Base-by-base conservation (phyloP, 2,888 invertebrate species). In the Athripsodes cinereus region DNA sequence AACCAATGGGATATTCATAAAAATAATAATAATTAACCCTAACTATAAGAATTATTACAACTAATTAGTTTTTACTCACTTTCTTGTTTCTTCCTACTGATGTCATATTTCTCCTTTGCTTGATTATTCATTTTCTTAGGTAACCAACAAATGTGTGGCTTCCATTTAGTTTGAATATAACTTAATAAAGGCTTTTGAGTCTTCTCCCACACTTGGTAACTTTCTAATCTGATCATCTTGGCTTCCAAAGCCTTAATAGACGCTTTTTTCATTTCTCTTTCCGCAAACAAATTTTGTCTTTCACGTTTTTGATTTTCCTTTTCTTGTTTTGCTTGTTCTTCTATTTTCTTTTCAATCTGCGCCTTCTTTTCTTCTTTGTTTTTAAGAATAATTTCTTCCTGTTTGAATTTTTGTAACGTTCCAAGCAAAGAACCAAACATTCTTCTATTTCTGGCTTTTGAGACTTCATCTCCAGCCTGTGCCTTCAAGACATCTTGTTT, bases 361-460 rank as follows among this genome's bases (percentile, higher is more conserved):
- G 80, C 81, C 66, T 92, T 84, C 71, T 90, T 92, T 57, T 90
- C 87, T 69, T 89, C 92, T 79, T 90, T 92, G 67, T 89, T 88
- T 72, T 93, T 92, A 64, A 92, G 76, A 56, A 87, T 88, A 57
- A 92, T 92, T 74, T 96, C 95, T 70, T 97, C 96, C 69, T 92
- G 92, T 68, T 94, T 90, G 72, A 98, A 98, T 72, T 92, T 93
- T 70, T 96, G 93, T 66, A 99, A 74, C 13, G 98, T 98, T 2
- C 98, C 97, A 55, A 98, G 75, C 47, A 99, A 78, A 19, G 96
- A 89, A 8, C 97, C 96, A 77, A 99, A 97, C 88, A 99, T 97
- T 58, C 98, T 83, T 63, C 90, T 83, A 74, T 98, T 98, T 64
- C 97, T 80, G 21, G 83, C 88, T 60, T 85, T 80, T 18, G 87